These are phyloP conservation scores for Battus philenor DNA, from an alignment of 1,140 invertebrate genomes.

Conservation along the genomic window DNA sequence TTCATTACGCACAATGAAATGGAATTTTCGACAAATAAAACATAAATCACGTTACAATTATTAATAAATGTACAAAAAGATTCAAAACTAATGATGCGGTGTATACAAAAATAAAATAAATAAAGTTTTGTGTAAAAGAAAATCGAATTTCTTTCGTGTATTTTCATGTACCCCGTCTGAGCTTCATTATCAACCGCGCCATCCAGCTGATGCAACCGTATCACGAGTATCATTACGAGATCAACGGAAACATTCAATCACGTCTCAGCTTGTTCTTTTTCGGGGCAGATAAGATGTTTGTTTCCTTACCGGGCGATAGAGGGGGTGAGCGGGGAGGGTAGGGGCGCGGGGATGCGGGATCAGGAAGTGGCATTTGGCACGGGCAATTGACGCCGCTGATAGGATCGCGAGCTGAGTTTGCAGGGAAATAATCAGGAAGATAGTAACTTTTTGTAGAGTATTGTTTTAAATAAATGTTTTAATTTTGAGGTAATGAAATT, in stretches of 20 bases:
- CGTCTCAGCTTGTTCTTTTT: constrained; percentile 41
- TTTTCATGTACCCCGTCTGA: background rate
- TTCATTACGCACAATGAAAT: no score
- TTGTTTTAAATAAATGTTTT: no score
- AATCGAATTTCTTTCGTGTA: background rate
- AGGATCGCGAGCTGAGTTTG: constrained; percentile 69
- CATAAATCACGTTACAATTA: no score
- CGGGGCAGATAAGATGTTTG: constrained; percentile 45
- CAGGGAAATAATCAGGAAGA: constrained; percentile 45
- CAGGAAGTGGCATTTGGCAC: constrained; percentile 71
- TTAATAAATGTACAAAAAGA: no score
- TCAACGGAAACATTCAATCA: constrained; percentile 66
- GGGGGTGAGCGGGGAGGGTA: constrained; percentile 13
- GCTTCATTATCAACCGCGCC: constrained; percentile 14
- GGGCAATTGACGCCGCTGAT: constrained; percentile 73
- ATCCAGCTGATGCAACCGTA: constrained; percentile 9
- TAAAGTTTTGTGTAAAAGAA: no score
- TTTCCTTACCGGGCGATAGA: constrained; percentile 25
- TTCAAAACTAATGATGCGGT: no score
- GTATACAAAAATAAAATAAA: no score
- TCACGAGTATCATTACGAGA: constrained; percentile 43
- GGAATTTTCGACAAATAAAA: no score
- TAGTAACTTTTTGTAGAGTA: background rate
- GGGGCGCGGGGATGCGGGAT: constrained; percentile 21
- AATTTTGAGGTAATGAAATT: no score